A percentile compares a stretch with the other conserved stretches of the same genome.
These are phyloP conservation scores for Aegotheles bennettii DNA, from an alignment of 2,113 vertebrate genomes.

Conservation along the genomic window DNA sequence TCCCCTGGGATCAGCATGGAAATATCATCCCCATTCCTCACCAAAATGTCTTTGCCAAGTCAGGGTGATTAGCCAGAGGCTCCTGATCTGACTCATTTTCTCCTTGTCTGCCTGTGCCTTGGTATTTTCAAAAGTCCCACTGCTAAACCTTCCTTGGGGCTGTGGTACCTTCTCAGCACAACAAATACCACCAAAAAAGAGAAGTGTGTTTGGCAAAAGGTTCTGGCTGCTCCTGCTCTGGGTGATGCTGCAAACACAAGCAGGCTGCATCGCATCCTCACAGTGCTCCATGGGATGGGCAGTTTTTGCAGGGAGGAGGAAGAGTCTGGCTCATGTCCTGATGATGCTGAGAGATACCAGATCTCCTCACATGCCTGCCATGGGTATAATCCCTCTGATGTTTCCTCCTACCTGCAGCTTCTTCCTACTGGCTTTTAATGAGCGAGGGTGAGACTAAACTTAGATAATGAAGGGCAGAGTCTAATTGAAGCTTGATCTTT, in stretches of 20 bases:
- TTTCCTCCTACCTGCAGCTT: constrained; percentile 8
- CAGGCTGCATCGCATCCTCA: fast-evolving
- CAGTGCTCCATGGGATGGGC: fast-evolving
- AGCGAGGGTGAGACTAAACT: not conserved
- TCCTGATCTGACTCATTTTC: not conserved
- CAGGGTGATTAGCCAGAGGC: not conserved
- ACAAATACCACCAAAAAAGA: not conserved
- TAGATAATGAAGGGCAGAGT: not conserved
- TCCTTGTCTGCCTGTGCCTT: not conserved
- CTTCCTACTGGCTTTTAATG: constrained; percentile 10
- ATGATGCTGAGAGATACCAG: not conserved
- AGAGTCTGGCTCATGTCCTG: not conserved
- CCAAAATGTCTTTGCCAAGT: not conserved
- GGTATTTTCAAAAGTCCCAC: not conserved
- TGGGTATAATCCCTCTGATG: constrained; percentile 20
- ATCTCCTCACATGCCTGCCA: not conserved
- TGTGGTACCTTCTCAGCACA: not conserved
- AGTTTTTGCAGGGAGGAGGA: not conserved
- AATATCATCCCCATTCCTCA: not conserved
- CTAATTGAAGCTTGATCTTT: not conserved
- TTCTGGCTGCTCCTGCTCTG: not conserved
- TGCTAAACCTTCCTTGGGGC: not conserved
- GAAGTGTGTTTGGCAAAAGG: not conserved
- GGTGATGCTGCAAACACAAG: not conserved
- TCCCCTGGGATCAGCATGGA: not conserved